Conservation (phyloP, 23 tunicate species). For the Phallusia fumigata region DNA sequence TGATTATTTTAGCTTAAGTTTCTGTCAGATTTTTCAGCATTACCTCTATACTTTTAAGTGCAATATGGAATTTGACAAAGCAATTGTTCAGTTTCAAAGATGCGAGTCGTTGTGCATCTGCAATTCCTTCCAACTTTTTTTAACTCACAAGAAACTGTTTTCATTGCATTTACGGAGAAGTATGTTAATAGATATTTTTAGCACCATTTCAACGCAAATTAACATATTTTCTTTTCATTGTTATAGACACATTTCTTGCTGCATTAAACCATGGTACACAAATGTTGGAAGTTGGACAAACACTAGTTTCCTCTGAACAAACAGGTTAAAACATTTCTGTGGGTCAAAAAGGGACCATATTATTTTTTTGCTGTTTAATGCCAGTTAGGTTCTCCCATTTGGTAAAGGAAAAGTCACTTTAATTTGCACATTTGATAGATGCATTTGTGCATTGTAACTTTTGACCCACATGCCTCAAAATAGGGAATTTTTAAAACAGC, state of each 20-base stretch:
- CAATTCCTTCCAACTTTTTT: not conserved
- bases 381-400: too few relatives aligned
- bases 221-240: not conserved
- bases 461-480: too few relatives aligned
- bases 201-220: not conserved
- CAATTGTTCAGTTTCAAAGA: not conserved
- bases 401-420: too few relatives aligned
- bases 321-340: too few relatives aligned
- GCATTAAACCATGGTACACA: not conserved
- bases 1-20: not conserved
- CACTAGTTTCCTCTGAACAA: not conserved
- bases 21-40: too few relatives aligned
- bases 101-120: not conserved
- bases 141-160: constrained; percentile 4
- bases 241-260: not conserved
- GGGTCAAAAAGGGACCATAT: too few relatives aligned
- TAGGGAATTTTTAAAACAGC: too few relatives aligned
- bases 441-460: too few relatives aligned
- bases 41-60: not conserved
- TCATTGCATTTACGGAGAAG: not conserved
- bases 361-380: too few relatives aligned
- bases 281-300: not conserved
- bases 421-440: too few relatives aligned
- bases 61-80: constrained; percentile 2
- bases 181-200: not conserved